phyloP scores from a whole-genome alignment of 1,140 invertebrate species.

The Drosophila lacteicornis region DNA sequence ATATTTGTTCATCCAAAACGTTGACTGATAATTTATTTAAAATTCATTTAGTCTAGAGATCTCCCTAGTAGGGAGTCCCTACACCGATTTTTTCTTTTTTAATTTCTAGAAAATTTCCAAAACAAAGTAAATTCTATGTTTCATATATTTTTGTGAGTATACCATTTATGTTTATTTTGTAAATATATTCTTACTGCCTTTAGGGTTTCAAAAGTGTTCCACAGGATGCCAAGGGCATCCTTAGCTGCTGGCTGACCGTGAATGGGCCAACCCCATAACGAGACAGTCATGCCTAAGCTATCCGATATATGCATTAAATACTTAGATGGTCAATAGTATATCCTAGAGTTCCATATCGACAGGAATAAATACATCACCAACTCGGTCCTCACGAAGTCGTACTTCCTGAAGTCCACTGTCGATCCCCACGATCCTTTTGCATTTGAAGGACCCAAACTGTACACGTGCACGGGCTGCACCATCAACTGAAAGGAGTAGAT shows the following conservation, averaged over 20 bases:
- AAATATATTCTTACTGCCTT: background rate
- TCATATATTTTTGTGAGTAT: background rate
- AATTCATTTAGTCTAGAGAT: no score
- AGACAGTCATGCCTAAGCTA: constrained; percentile 96
- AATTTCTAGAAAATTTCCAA: no score
- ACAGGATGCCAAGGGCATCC: constrained; percentile 92
- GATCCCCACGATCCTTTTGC: constrained; percentile 96
- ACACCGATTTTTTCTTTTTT: no score
- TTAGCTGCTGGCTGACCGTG: constrained; percentile 98
- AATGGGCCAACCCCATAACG: constrained; percentile 97
- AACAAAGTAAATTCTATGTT: no score
- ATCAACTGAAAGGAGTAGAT: constrained; percentile 99
- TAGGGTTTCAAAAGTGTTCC: no score
- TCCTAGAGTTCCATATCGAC: constrained; percentile 97
- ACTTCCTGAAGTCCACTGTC: constrained; percentile 96
- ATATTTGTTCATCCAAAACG: no score
- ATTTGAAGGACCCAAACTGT: constrained; percentile 99
- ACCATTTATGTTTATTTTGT: no score
- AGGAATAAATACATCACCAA: constrained; percentile 99
- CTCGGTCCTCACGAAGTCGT: constrained; percentile 96
- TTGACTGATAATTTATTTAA: no score
- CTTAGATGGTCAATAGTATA: constrained; percentile 87
- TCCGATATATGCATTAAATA: constrained; percentile 95
- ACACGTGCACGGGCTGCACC: constrained; percentile 95
- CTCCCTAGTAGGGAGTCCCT: no score